Evolutionary conservation across 92 coral and sea anemone genomes (phyloP), one percentile per base, ranked within the genome.

Genomic region (Porites rus): DNA sequence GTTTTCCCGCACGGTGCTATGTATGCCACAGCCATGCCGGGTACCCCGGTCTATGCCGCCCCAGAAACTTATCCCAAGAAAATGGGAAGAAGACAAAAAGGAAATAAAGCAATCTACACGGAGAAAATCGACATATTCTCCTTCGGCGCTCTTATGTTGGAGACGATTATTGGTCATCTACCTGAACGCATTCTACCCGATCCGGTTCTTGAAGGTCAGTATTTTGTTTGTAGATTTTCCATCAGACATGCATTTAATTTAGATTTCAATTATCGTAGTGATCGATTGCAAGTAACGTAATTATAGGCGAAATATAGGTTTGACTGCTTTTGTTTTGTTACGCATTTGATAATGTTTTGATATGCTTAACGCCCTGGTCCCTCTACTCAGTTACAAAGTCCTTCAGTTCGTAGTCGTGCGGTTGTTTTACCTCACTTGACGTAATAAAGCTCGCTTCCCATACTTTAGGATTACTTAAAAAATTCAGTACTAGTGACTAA

Each of bases 101-200:
- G 76, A 1, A 59, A 81, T 22, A 85, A 88, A 76, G 92, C 93
- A 10, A 88, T 51, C 72, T 94, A 94, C 83, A 92, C 93, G 17
- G 91, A 89, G 59, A 93, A 94, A 90, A 69, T 94, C 82, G 98
- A 94, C 84, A 93, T 94, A 65, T 94, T 94, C 79, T 94, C 98
- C 77, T 94, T 89, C 80, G 98, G 98, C 10, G 98, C 92, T 6
- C 13, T 94, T 76, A 64, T 94, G 83, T 51, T 94, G 72, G 98
- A 94, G 79, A 84, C 92, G 59, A 94, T 94, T 20, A 91, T 94
- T n/a, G 98, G 98, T 2, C 94, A 93, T 72, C 84, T 92, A 18
- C 97, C 97, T 24, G 81, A 74, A 58, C 75, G 76, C 10, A 6
- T 1, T 9, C 67, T 94, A 56, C 96, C 92, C 1, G 91, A 87